Base-by-base conservation (phyloP, 2,113 vertebrate genomes). In the Tapirus terrestris region DNA sequence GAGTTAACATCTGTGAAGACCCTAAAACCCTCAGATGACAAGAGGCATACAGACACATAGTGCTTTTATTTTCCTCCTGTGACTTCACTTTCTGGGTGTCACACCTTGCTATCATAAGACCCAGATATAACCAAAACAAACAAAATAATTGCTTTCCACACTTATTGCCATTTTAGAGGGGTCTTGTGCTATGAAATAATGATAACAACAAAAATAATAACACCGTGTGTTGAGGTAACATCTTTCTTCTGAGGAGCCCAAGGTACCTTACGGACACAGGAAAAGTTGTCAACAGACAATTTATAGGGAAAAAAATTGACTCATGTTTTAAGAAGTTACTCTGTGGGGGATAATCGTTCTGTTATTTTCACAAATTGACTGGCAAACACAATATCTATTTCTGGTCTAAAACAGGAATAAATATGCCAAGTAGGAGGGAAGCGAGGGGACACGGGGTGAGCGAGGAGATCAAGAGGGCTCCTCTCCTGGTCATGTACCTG, bases 211-310 rank as follows among this genome's bases (percentile, higher is more conserved):
- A 83, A 72, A 77, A 43, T 77, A 58, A 79, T 45, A 68, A 72
- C 25, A 70, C 33, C 68, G 73, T n/a, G 20, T 85, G 27, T 45
- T 72, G 84, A 13, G 39, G 8, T 73, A 58, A 45, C 60, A 43
- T 53, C 51, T 89, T 80, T 97, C 61, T 96, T 90, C 92, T 14
- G 8, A 90, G 68, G 56, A 73, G 73, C 89, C 89, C 82, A 85
- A 33, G 53, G 76, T 45, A 48, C 25, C 81, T 91, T 79, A 56
- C 1, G 51, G 83, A 87, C 67, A 75, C 17, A 45, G 51, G 70
- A n/a, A 56, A 68, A 45, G 48, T 51, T 80, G 21, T 8, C 75
- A 72, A 94, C 43, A 89, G 92, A 72, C 96, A 96, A 86, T 31
- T 65, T 89, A 68, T 14, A 88, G 29, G 18, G 23, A 3, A 93